These are phyloP conservation scores for Aspidapion aeneum DNA, from an alignment of 2,888 invertebrate species.

Conservation along the genomic window DNA sequence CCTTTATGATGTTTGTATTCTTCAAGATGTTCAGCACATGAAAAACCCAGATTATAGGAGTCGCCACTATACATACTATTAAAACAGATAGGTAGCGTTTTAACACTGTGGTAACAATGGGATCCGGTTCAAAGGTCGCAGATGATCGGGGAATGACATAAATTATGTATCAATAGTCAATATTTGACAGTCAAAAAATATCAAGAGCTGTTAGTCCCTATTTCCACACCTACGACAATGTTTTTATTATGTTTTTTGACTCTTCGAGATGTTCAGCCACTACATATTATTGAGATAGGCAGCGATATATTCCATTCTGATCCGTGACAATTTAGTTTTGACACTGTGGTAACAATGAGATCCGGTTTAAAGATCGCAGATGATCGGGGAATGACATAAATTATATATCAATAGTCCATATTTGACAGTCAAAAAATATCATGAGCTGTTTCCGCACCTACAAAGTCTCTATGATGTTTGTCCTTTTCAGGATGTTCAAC, in stretches of 20 bases:
- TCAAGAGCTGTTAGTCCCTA: too few relatives aligned
- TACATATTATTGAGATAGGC: constrained; percentile 76
- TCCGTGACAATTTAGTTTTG: constrained; percentile 65
- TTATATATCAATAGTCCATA: too few relatives aligned
- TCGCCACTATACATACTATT: constrained; percentile 63
- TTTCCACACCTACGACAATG: too few relatives aligned
- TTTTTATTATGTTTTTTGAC: too few relatives aligned
- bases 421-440: too few relatives aligned
- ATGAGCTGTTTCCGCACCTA: too few relatives aligned
- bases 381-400: constrained; percentile 35
- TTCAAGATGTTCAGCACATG: constrained; percentile 57
- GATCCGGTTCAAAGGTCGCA: constrained; percentile 11
- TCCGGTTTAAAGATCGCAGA: constrained; percentile 7
- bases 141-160: constrained; percentile 33
- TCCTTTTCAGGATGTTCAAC: constrained; percentile 52
- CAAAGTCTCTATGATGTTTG: constrained; percentile 32
- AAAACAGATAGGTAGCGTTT: too few relatives aligned
- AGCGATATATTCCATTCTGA: constrained; percentile 81
- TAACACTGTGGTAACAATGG: constrained; percentile 36
- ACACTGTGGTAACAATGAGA: constrained; percentile 32
- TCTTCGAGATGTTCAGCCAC: too few relatives aligned
- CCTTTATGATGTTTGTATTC: constrained; percentile 31
- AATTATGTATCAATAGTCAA: too few relatives aligned
- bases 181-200: too few relatives aligned
- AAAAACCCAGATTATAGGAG: constrained; percentile 65